Conservation (phyloP, 2,797 vertebrate species). For the Macrochelys suwanniensis region DNA sequence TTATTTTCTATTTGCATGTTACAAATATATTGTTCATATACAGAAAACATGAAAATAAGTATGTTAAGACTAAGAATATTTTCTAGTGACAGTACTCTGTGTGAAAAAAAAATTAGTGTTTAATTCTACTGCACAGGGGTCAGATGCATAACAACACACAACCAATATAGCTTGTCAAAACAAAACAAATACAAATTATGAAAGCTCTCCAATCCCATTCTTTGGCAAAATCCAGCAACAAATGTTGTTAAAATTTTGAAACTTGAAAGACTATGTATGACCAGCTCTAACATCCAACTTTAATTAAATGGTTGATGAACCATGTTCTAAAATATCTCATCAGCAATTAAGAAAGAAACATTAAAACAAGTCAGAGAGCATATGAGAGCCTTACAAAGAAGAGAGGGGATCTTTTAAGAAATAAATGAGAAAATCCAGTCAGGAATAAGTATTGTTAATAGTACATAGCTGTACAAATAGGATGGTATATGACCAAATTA, state of each 20-base stretch:
- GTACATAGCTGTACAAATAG: background rate
- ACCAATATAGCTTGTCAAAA: background rate
- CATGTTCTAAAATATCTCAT: background rate
- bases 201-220: background rate
- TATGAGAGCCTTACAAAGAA: background rate
- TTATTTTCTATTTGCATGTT: background rate
- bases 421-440: background rate
- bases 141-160: background rate
- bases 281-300: background rate
- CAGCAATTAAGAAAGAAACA: background rate
- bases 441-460: background rate
- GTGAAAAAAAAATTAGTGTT: background rate
- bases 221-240: background rate
- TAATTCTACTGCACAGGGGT: background rate
- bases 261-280: conserved; percentile 9
- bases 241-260: background rate
- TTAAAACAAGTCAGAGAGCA: background rate
- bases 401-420: background rate
- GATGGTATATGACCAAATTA: background rate
- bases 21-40: background rate
- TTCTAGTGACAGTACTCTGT: background rate
- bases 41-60: background rate
- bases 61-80: background rate
- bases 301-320: background rate
- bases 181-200: background rate